Evolutionary conservation across 2,113 vertebrate species (phyloP).

Genomic region (Oxygymnocypris stewartii): DNA sequence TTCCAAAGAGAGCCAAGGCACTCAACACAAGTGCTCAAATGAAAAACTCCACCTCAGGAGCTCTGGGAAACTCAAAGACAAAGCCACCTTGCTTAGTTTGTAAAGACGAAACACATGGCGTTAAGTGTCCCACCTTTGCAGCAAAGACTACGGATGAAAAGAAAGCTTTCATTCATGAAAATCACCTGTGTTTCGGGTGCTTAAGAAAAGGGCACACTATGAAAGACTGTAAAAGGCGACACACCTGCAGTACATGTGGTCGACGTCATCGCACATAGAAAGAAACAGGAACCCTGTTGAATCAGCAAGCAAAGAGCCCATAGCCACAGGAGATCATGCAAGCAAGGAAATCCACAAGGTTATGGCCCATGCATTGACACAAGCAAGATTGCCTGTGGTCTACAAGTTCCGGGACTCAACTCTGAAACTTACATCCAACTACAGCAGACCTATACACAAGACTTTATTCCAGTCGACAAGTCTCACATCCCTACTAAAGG

Average conservation of each 20-base stretch:
- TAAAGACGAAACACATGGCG: slow-evolving; percentile 36
- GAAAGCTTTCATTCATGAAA: neutral
- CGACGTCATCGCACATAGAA: too few relatives aligned
- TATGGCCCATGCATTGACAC: too few relatives aligned
- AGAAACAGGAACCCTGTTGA: too few relatives aligned
- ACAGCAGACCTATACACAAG: neutral
- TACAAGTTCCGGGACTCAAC: neutral
- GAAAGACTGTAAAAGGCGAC: too few relatives aligned
- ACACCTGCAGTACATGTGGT: too few relatives aligned
- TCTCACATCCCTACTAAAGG: neutral
- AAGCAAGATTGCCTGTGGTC: neutral
- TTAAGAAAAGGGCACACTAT: too few relatives aligned
- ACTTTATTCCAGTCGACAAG: neutral
- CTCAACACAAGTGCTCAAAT: neutral
- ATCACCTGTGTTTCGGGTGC: too few relatives aligned
- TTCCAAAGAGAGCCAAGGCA: neutral
- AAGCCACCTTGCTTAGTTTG: slow-evolving; percentile 32
- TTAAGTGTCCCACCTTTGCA: slow-evolving; percentile 40
- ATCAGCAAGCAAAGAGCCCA: too few relatives aligned
- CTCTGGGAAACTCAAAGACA: neutral
- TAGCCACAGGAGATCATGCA: too few relatives aligned
- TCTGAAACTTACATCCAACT: slow-evolving; percentile 11
- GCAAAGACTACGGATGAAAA: slow-evolving; percentile 9
- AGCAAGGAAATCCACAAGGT: too few relatives aligned
- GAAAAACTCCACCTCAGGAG: neutral